phyloP scores from a whole-genome alignment of 1,140 invertebrate species.

The Scaptomyza hsui region DNA sequence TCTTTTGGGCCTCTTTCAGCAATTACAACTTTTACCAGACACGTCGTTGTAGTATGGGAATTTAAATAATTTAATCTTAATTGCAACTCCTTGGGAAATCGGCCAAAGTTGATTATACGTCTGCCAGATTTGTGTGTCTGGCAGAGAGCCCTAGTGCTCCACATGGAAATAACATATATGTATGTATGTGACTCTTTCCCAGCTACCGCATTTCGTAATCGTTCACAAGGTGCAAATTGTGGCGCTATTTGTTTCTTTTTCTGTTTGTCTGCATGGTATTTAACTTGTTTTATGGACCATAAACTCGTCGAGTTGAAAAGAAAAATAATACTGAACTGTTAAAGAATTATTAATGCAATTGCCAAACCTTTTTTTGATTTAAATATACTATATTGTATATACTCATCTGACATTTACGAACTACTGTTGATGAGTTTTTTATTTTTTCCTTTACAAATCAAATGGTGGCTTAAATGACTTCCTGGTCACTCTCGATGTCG shows the following conservation, averaged over 20 bases:
- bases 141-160: conserved; percentile 47
- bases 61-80: conserved; percentile 31
- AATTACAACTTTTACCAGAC: conserved; percentile 15
- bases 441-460: neutral
- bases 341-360: neutral
- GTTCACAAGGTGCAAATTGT: conserved; percentile 34
- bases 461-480: conserved; percentile 49
- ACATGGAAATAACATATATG: conserved; percentile 44
- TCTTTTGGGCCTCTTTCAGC: conserved; percentile 11
- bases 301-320: neutral
- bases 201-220: conserved; percentile 62
- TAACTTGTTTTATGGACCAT: conserved; percentile 9
- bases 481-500: conserved; percentile 54
- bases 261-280: conserved; percentile 12
- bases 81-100: conserved; percentile 65
- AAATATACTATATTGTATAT: neutral
- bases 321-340: too few species aligned
- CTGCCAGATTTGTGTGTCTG: neutral
- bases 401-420: neutral
- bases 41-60: conserved; percentile 31
- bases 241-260: conserved; percentile 14
- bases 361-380: neutral
- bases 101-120: conserved; percentile 53
- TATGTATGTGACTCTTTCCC: conserved; percentile 44
- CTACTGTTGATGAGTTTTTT: conserved; percentile 12